Evolutionary conservation across 1,140 invertebrate species (phyloP), one percentile per base, ranked within the genome.

Genomic region (Pinna nobilis): DNA sequence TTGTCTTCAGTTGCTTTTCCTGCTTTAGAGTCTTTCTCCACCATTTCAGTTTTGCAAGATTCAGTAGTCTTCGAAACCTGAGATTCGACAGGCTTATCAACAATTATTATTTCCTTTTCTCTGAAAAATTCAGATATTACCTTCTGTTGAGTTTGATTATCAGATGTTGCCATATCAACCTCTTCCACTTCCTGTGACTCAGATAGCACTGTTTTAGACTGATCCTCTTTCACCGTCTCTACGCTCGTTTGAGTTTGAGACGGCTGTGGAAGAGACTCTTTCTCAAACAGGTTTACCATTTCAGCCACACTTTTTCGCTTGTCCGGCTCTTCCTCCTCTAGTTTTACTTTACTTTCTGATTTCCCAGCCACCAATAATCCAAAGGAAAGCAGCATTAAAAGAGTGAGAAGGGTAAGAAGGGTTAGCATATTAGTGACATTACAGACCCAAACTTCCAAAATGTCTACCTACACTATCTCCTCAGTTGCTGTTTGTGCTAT

Each of bases 281-380:
- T 71, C 35, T 71, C 70, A 65, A 71, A 71, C 70, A 71, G 64
- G 47, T 71, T 32, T n/a, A 74, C 55, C 25, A 74, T 74, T 59
- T 74, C 65, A 37, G 72, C 60, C 37, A 74, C 65, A 49, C 55
- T 64, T 39, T 69, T 68, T 23, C 33, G 25, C 25, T 70, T 65
- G 6, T 72, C 68, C 55, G 68, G 13, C 15, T 70, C 68, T 47
- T 50, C 47, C 25, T 73, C 66, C 28, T 41, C 37, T 7, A 20
- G 39, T 20, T n/a, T 25, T 44, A 37, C 59, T 47, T 9, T 47
- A 53, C 53, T 30, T 51, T 41, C n/a, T n/a, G n/a, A n/a, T n/a
- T 37, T 23, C 23, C 44, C 61, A 65, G 30, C 41, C 68, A 63
- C 60, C 47, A 53, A 13, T 55, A 44, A 55, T 32, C 59, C 49